Evolutionary conservation across 2,113 vertebrate species (phyloP).

Genomic region (Antennarius striatus): DNA sequence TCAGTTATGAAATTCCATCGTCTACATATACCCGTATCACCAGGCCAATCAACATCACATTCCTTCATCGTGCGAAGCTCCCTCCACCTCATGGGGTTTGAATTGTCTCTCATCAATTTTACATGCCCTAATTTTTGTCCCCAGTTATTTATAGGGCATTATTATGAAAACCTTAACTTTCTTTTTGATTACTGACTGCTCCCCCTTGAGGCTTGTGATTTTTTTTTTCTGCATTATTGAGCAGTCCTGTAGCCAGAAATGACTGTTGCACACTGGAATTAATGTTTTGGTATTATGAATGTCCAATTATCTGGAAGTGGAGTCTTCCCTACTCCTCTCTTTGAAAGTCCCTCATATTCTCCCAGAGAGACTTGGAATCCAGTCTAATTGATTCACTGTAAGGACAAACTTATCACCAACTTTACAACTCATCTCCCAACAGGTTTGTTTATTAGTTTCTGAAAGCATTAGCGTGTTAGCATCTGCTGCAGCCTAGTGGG

Average conservation of each 20-base stretch:
- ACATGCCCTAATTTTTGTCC: slow-evolving; percentile 75
- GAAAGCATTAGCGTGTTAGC: slow-evolving; percentile 18
- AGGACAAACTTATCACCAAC: slow-evolving; percentile 1
- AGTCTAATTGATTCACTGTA: slow-evolving; percentile 20
- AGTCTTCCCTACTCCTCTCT: slow-evolving; percentile 4
- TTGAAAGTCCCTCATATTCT: slow-evolving; percentile 17
- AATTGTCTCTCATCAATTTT: slow-evolving; percentile 77
- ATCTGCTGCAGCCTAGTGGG: slow-evolving; percentile 17
- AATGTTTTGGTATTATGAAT: slow-evolving; percentile 42
- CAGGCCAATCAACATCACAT: slow-evolving; percentile 46
- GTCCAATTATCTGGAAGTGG: slow-evolving; percentile 42
- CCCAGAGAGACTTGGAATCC: slow-evolving; percentile 29
- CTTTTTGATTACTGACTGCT: slow-evolving; percentile 77
- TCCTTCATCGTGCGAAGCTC: slow-evolving; percentile 37
- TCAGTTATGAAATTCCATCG: slow-evolving; percentile 34
- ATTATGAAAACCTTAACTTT: slow-evolving; percentile 80
- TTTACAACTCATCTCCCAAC: slow-evolving; percentile 10
- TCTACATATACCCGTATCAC: slow-evolving; percentile 26
- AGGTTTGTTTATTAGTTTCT: slow-evolving; percentile 21
- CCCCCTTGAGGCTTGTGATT: slow-evolving; percentile 60
- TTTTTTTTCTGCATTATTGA: slow-evolving; percentile 79
- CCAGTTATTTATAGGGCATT: slow-evolving; percentile 77
- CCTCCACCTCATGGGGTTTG: slow-evolving; percentile 59
- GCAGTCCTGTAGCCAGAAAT: slow-evolving; percentile 66
- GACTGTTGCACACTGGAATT: slow-evolving; percentile 61